These are phyloP conservation scores for Girardinus metallicus DNA, from an alignment of 2,797 vertebrate species.

Conservation along the genomic window DNA sequence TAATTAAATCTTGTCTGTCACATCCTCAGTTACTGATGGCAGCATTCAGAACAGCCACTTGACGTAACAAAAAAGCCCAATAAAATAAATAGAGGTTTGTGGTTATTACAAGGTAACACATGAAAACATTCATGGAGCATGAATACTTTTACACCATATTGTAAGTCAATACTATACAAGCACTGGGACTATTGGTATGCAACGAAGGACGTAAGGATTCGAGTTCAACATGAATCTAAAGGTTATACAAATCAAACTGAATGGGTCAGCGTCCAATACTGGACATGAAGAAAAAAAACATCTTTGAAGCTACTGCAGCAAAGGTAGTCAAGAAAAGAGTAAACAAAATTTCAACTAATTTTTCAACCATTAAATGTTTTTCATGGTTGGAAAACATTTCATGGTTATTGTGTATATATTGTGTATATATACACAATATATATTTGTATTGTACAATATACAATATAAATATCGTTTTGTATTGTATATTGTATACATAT, in stretches of 20 bases:
- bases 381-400: background rate
- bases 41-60: too few relatives aligned
- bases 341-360: too few relatives aligned
- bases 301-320: background rate
- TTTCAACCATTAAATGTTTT: too few relatives aligned
- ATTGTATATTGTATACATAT: too few relatives aligned
- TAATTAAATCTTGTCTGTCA: too few relatives aligned
- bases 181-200: background rate
- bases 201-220: background rate
- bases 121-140: background rate
- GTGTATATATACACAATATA: too few relatives aligned
- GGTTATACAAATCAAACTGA: background rate
- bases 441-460: too few relatives aligned
- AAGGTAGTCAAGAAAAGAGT: background rate
- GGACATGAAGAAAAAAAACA: background rate
- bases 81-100: background rate
- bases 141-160: background rate
- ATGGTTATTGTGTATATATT: too few relatives aligned
- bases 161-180: background rate
- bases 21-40: too few relatives aligned
- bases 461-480: too few relatives aligned
- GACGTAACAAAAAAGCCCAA: background rate
- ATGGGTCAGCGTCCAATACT: background rate
- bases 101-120: background rate
- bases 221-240: background rate